phyloP scores from a whole-genome alignment of 2,113 vertebrate species.

The Mesocricetus auratus region DNA sequence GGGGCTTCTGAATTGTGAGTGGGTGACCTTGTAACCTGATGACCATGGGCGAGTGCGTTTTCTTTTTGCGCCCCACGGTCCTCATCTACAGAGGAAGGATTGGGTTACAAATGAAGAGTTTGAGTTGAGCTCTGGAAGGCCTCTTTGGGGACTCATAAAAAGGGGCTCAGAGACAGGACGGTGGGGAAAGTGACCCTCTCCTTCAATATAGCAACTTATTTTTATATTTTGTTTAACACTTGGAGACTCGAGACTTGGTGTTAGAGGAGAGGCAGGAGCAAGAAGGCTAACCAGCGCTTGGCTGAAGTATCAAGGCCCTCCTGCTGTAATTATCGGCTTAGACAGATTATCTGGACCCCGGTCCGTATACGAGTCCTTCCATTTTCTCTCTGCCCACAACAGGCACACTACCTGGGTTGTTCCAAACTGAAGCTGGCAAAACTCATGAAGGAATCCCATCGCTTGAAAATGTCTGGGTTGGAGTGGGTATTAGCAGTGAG shows the following conservation, averaged over 20 bases:
- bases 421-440: not conserved
- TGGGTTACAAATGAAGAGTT: not conserved
- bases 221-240: constrained; percentile 4
- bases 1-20: not conserved
- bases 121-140: not conserved
- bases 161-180: not conserved
- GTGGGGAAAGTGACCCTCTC: not conserved
- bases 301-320: not conserved
- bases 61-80: not conserved
- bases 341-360: not conserved
- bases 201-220: not conserved
- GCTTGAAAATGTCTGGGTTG: not conserved
- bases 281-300: not conserved
- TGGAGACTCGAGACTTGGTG: not conserved
- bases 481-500: not conserved
- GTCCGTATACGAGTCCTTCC: not conserved
- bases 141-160: not conserved
- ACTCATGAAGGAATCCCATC: not conserved
- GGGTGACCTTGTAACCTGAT: not conserved
- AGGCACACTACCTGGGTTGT: not conserved
- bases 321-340: not conserved
- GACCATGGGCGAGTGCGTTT: not conserved
- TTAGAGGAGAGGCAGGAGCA: not conserved
- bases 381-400: not conserved
- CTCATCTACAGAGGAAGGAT: not conserved